Percentiles rank a stretch among this genome's conserved stretches.
Conservation (phyloP, 1,140 invertebrate genomes). For the Drosophila sturtevanti region DNA sequence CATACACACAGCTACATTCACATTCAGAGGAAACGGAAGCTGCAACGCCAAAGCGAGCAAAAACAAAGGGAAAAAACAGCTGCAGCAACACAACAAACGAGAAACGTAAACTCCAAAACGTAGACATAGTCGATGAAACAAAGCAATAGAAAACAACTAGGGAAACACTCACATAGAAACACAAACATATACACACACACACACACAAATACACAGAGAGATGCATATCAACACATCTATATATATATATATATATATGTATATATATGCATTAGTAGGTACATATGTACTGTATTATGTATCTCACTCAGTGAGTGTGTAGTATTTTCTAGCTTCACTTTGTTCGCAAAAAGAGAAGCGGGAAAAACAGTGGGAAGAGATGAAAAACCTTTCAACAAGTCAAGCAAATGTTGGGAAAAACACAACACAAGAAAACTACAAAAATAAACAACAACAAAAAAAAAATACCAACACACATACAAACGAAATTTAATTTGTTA, state of each 20-base stretch:
- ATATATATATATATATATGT: background rate
- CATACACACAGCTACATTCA: background rate
- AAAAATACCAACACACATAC: background rate
- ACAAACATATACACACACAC: slow-evolving; percentile 8
- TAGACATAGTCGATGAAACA: slow-evolving; percentile 16
- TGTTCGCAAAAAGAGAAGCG: background rate
- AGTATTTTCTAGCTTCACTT: slow-evolving; percentile 8
- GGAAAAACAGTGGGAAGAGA: background rate
- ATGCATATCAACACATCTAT: slow-evolving; percentile 5
- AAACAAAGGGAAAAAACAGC: slow-evolving; percentile 64
- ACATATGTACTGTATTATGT: slow-evolving; percentile 17
- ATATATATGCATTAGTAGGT: background rate
- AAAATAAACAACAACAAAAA: background rate
- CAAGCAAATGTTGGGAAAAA: background rate
- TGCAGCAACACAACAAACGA: slow-evolving; percentile 67
- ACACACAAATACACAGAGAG: slow-evolving; percentile 7
- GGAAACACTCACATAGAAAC: slow-evolving; percentile 8
- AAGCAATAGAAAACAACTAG: slow-evolving; percentile 46
- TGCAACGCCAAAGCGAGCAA: slow-evolving; percentile 47
- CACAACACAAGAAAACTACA: background rate
- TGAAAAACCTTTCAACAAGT: slow-evolving; percentile 3
- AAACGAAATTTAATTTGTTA: slow-evolving; percentile 8
- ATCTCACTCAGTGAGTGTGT: slow-evolving; percentile 1
- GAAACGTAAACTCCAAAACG: slow-evolving; percentile 19
- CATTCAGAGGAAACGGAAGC: slow-evolving; percentile 67